Evolutionary conservation across 2,888 invertebrate species (phyloP).

Genomic region (Blera fallax): DNA sequence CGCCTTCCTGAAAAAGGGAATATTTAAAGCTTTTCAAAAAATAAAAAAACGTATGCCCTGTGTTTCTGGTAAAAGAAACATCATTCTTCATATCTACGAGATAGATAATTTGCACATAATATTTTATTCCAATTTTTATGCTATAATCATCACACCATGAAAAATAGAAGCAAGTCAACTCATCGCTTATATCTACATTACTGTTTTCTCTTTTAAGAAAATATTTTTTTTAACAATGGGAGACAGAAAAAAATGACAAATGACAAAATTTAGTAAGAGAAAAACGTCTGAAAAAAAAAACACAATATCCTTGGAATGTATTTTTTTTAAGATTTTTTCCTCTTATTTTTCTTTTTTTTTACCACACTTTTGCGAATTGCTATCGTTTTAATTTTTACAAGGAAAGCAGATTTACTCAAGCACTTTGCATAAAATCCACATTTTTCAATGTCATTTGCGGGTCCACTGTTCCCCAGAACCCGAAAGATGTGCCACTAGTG

Average conservation of each 20-base stretch:
- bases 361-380: constrained; percentile 32
- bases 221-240: not conserved
- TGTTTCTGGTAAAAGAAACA: not conserved
- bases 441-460: constrained; percentile 80
- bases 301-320: constrained; percentile 41
- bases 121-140: constrained; percentile 13
- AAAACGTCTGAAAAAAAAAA: constrained; percentile 33
- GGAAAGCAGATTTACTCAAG: constrained; percentile 61
- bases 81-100: not conserved
- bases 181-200: constrained; percentile 23
- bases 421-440: constrained; percentile 80
- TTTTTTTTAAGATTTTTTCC: constrained; percentile 7
- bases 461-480: constrained; percentile 49
- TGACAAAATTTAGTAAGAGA: constrained; percentile 47
- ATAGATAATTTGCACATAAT: constrained; percentile 41
- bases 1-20: too few relatives aligned
- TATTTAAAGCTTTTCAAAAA: not conserved
- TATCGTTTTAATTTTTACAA: constrained; percentile 69
- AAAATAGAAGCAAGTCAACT: constrained; percentile 20
- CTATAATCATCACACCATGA: constrained; percentile 36
- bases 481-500: constrained; percentile 44
- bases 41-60: not conserved
- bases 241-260: constrained; percentile 52
- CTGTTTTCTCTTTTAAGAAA: not conserved
- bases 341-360: not conserved